Conservation (phyloP, 2,888 invertebrate genomes). For the Aphidius colemani region DNA sequence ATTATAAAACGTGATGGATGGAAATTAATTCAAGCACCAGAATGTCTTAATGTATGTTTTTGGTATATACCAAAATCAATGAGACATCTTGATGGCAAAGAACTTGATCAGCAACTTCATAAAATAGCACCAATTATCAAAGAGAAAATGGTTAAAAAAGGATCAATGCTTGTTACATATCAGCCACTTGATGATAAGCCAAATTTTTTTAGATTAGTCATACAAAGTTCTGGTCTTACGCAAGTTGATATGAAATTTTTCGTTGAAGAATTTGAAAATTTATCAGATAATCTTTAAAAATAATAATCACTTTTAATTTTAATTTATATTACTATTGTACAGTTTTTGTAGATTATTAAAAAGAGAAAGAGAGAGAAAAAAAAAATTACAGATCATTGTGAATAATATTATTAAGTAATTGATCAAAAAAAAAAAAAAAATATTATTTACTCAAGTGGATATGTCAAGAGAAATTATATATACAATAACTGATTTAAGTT, state of each 20-base stretch:
- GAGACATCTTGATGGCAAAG: constrained; percentile 58
- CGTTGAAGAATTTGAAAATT: constrained; percentile 82
- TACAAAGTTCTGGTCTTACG: constrained; percentile 87
- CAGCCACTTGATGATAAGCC: constrained; percentile 84
- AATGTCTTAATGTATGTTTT: constrained; percentile 94
- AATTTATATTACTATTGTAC: not conserved
- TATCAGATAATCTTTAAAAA: constrained; percentile 72
- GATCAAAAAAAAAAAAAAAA: no score
- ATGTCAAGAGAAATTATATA: no score
- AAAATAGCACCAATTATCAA: constrained; percentile 91
- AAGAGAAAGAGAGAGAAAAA: no score
- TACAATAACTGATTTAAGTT: no score
- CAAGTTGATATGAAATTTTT: constrained; percentile 85
- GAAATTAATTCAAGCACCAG: constrained; percentile 77
- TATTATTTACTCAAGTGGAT: no score
- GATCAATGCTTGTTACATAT: constrained; percentile 95
- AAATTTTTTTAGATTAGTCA: constrained; percentile 94
- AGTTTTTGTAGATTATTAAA: not conserved
- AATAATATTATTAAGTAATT: no score
- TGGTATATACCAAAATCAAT: constrained; percentile 87
- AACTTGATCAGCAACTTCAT: constrained; percentile 66
- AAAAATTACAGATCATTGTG: no score
- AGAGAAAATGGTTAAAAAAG: constrained; percentile 92
- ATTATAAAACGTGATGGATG: constrained; percentile 75
- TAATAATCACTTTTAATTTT: not conserved